Evolutionary conservation across 2,888 invertebrate species (phyloP).

Genomic region (Mythimna loreyi): DNA sequence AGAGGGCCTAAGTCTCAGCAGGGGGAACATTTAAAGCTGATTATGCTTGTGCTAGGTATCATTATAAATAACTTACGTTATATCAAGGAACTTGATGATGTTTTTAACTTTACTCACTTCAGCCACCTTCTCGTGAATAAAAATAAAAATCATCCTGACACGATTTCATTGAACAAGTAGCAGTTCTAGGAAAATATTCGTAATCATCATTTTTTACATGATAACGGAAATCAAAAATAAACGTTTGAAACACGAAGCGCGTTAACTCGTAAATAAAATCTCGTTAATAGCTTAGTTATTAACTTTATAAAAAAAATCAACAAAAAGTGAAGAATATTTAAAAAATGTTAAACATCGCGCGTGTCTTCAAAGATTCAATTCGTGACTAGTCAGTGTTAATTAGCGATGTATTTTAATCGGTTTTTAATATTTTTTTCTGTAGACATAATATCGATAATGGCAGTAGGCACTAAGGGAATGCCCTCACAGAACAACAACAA

Average conservation of each 20-base stretch:
- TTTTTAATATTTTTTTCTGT: conserved; percentile 45
- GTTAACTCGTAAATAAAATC: conserved; percentile 38
- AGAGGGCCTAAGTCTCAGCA: no score
- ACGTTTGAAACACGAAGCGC: conserved; percentile 42
- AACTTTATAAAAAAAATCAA: conserved; percentile 25
- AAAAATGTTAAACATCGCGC: conserved; percentile 25
- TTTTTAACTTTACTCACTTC: background rate
- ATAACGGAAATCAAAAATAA: conserved; percentile 53
- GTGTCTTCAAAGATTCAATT: conserved; percentile 19
- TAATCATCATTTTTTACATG: conserved; percentile 39
- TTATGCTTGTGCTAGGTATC: no score
- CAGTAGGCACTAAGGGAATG: background rate
- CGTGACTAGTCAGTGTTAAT: conserved; percentile 55
- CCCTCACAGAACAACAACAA: background rate
- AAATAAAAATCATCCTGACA: conserved; percentile 22
- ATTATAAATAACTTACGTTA: background rate
- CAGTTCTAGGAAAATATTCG: conserved; percentile 28
- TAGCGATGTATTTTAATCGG: conserved; percentile 55
- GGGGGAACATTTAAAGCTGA: no score
- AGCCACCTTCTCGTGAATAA: conserved; percentile 5
- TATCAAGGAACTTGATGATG: background rate
- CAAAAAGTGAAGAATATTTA: conserved; percentile 34
- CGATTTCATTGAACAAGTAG: conserved; percentile 44
- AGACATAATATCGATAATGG: conserved; percentile 3
- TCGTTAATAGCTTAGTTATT: conserved; percentile 33